Evolutionary conservation across 1,140 invertebrate genomes (phyloP), one percentile per base, ranked within the genome.

Genomic region (Eubasilissa regina): DNA sequence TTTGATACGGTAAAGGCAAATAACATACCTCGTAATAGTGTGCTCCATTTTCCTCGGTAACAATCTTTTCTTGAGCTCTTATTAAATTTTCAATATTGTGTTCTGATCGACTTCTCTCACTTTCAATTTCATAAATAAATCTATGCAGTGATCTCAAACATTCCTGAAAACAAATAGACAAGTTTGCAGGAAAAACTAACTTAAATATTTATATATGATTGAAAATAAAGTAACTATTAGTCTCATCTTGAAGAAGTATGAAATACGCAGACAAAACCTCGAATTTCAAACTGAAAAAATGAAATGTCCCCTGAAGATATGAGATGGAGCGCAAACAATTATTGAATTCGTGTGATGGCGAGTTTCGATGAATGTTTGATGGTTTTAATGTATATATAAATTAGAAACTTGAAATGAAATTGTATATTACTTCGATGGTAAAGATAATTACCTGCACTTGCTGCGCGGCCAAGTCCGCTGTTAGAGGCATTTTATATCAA

Each of bases 101-200:
- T 83, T 97, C 96, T 82, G 94, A 95, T 53, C 93, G 89, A 45
- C 89, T 89, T 56, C 95, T 90, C 83, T 96, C 95, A 81, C 92
- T 92, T 86, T 97, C 94, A 83, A 97, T 93, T 72, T 97, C 93
- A 85, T 94, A 93, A 45, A 97, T 91, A 8, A 95, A 86, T 62
- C 92, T 90, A 83, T 95, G 93, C 6, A 97, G 88, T 45, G 93
- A 92, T 84, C 95, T 94, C 12, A 97, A 86, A 45, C 94, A 90
- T 84, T 97, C 96, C 92, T 96, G 80, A 15, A 55, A 7, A 88
- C 86, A 78, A 78, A 82, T 75, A 78, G n/a, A n/a, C n/a, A n/a
- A n/a, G n/a, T n/a, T n/a, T n/a, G n/a, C n/a, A n/a, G n/a, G n/a
- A n/a, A n/a, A n/a, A n/a, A n/a, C n/a, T n/a, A n/a, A n/a, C n/a